A percentile compares a stretch with the other conserved stretches of the same genome.
Conservation (phyloP, 2,888 invertebrate genomes). For the Drosophila recens region DNA sequence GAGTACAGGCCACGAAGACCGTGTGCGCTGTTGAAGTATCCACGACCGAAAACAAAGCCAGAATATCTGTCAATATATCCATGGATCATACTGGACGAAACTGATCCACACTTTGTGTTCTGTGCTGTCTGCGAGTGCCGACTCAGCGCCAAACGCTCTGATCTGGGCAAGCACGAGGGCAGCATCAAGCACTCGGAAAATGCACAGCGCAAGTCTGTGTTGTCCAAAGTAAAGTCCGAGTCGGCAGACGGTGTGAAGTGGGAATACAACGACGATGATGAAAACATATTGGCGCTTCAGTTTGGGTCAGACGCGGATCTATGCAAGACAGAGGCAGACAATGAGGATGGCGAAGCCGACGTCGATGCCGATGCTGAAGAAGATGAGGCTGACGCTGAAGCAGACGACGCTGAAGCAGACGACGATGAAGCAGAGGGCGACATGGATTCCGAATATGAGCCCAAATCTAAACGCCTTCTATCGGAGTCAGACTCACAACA, state of each 20-base stretch:
- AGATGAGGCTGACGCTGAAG: conserved; percentile 39
- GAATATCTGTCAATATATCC: conserved; percentile 73
- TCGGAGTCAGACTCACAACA: conserved; percentile 76
- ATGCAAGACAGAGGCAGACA: conserved; percentile 43
- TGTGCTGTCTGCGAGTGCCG: conserved; percentile 74
- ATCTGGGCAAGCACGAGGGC: conserved; percentile 77
- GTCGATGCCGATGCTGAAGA: conserved; percentile 20
- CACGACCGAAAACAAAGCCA: conserved; percentile 77
- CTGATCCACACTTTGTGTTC: conserved; percentile 77
- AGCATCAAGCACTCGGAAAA: conserved; percentile 78
- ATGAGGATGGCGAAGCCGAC: conserved; percentile 52
- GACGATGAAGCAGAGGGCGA: conserved; percentile 23
- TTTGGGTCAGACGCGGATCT: conserved; percentile 26
- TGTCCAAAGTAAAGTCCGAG: conserved; percentile 29
- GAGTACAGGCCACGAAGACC: conserved; percentile 74
- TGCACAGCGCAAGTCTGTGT: conserved; percentile 64
- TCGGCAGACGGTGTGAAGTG: conserved; percentile 55
- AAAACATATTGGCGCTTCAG: conserved; percentile 44
- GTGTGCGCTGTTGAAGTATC: conserved; percentile 72
- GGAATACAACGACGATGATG: conserved; percentile 73
- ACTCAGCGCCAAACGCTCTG: conserved; percentile 78
- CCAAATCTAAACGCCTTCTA: conserved; percentile 55
- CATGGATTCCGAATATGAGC: conserved; percentile 47
- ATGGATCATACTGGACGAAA: conserved; percentile 75
- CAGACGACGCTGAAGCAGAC: conserved; percentile 27